These are phyloP conservation scores for Caradrina clavipalpis DNA, from an alignment of 2,888 invertebrate species.

Conservation along the genomic window DNA sequence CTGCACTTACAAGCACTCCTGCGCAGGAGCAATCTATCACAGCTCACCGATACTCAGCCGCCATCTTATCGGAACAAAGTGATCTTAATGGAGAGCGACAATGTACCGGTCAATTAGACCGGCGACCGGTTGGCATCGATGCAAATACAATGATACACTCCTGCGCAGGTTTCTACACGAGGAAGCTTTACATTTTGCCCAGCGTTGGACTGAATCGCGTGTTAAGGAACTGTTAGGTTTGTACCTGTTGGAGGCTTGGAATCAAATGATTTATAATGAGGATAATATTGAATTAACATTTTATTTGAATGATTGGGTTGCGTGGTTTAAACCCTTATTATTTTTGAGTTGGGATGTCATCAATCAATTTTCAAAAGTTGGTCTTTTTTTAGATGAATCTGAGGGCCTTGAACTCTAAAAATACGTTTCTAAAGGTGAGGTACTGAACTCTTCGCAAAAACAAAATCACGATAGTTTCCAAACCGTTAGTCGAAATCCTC, in stretches of 20 bases:
- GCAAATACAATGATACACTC: constrained; percentile 63
- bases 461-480: not conserved
- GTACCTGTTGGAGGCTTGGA: constrained; percentile 11
- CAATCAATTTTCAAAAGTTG: too few relatives aligned
- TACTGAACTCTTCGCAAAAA: not conserved
- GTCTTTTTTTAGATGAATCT: not conserved
- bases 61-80: constrained; percentile 67
- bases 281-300: constrained; percentile 16
- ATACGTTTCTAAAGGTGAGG: too few relatives aligned
- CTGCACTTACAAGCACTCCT: constrained; percentile 32
- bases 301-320: not conserved
- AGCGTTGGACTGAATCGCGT: constrained; percentile 38
- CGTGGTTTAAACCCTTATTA: not conserved
- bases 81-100: constrained; percentile 75
- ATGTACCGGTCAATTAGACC: constrained; percentile 73
- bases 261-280: constrained; percentile 22
- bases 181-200: constrained; percentile 38
- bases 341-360: not conserved
- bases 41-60: constrained; percentile 60
- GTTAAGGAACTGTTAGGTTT: constrained; percentile 19
- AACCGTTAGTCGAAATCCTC: constrained; percentile 13
- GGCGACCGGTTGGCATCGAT: constrained; percentile 63
- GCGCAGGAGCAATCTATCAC: constrained; percentile 54
- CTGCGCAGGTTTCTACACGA: constrained; percentile 28
- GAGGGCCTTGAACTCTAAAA: not conserved